Evolutionary conservation across 2,797 vertebrate genomes (phyloP), one percentile per base, ranked within the genome.

Genomic region (Sebastes steindachneri): DNA sequence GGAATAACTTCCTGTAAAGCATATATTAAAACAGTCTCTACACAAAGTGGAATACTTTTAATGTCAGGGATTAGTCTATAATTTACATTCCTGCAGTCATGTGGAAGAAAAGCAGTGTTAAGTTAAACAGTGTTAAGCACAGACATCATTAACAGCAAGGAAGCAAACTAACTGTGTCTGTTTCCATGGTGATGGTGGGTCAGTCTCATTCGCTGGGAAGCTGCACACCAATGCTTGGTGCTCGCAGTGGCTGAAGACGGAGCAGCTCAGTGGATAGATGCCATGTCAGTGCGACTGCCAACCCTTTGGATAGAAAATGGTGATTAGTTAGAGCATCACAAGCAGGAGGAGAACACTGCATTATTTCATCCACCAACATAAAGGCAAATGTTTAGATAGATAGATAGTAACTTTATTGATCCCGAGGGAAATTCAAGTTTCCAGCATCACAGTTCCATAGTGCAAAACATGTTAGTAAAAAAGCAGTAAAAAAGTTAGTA

Each of bases 1-100:
- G 98, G 98, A 86, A 99, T 97, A 17, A 97, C 97, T 93, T 98
- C 87, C 88, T 95, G 88, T 64, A 74, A 77, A 87, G 45, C 6
- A 80, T 26, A 55, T 37, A 64, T 21, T 31, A 63, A 69, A 65
- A 63, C 55, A 45, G 54, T 58, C 57, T 73, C 28, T 17, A 5
- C 26, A 77, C 17, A 21, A 29, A 11, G 8, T 17, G n/a, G 3
- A 51, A 41, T 10, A 55, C 9, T 23, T 19, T 6, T 15, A n/a
- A 72, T 11, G 14, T 7, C 25, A 23, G 3, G 7, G 28, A 5
- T 41, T 21, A 29, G 0, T n/a, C 31, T 41, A 41, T 1, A 4
- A n/a, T 70, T 66, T 68, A 7, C 10, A 73, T 41, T 35, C 6
- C 29, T 29, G 45, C 4, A 71, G 35, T 63, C 9, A 28, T 28